Evolutionary conservation across 1,140 invertebrate genomes (phyloP).

Genomic region (Asbolus verrucosus): DNA sequence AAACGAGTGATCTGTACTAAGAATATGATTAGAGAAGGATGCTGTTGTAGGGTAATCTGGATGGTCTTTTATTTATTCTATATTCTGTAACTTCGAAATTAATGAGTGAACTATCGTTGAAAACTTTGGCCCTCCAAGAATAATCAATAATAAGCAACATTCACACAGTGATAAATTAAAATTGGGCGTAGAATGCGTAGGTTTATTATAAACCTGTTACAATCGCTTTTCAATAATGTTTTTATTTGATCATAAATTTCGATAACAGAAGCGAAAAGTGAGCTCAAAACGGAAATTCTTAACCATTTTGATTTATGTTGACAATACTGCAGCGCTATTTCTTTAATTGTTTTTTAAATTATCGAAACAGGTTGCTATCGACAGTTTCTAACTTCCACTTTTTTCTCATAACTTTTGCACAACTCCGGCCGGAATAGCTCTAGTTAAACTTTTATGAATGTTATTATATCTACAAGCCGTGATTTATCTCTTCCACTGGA

Average conservation of each 20-base stretch:
- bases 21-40: too few species aligned
- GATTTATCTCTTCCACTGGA: constrained; percentile 37
- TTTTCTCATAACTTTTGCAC: constrained; percentile 5
- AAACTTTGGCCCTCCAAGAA: too few species aligned
- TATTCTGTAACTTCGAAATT: too few species aligned
- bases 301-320: background rate
- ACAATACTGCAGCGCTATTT: background rate
- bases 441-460: constrained; percentile 34
- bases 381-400: background rate
- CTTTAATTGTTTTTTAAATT: background rate
- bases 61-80: too few species aligned
- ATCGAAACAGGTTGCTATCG: background rate
- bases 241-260: background rate
- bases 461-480: constrained; percentile 36
- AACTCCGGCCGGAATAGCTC: constrained; percentile 22
- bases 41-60: too few species aligned
- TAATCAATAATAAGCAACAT: too few species aligned
- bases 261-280: constrained; percentile 4
- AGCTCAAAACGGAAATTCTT: background rate
- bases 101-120: too few species aligned
- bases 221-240: too few species aligned
- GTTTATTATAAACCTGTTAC: too few species aligned
- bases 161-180: too few species aligned
- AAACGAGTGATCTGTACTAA: too few species aligned
- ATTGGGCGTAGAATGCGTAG: too few species aligned